These are phyloP conservation scores for Griposia aprilina DNA, from an alignment of 2,888 invertebrate species.

Conservation along the genomic window DNA sequence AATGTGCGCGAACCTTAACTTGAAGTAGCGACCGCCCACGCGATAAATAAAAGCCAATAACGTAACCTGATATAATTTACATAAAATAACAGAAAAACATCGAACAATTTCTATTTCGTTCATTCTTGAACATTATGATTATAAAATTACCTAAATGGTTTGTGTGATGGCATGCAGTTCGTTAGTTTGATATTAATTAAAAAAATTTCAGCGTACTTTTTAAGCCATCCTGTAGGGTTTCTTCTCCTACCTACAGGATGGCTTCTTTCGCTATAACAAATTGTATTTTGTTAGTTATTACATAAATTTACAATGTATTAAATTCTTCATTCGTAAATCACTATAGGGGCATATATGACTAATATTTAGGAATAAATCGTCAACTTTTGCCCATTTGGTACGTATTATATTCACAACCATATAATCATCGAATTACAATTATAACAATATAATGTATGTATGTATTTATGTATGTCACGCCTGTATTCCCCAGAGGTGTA, in stretches of 20 bases:
- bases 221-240: not conserved
- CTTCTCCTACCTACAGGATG: not conserved
- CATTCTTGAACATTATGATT: not conserved
- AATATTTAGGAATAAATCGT: not conserved
- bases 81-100: not conserved
- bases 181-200: constrained; percentile 18
- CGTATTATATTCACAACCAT: not conserved
- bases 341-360: too few species aligned
- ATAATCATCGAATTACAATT: not conserved
- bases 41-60: constrained; percentile 10
- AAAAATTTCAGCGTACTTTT: not conserved
- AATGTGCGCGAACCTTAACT: not conserved
- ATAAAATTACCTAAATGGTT: not conserved
- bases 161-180: not conserved
- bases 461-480: too few species aligned
- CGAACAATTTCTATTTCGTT: not conserved
- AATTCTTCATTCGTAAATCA: not conserved
- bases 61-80: not conserved
- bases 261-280: not conserved
- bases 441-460: not conserved
- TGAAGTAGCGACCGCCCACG: not conserved
- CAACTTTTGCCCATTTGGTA: not conserved
- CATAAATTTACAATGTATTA: not conserved
- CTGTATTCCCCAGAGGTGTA: too few species aligned
- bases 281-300: not conserved